Evolutionary conservation across 2,888 invertebrate genomes (phyloP).

Genomic region (Dioctria rufipes): DNA sequence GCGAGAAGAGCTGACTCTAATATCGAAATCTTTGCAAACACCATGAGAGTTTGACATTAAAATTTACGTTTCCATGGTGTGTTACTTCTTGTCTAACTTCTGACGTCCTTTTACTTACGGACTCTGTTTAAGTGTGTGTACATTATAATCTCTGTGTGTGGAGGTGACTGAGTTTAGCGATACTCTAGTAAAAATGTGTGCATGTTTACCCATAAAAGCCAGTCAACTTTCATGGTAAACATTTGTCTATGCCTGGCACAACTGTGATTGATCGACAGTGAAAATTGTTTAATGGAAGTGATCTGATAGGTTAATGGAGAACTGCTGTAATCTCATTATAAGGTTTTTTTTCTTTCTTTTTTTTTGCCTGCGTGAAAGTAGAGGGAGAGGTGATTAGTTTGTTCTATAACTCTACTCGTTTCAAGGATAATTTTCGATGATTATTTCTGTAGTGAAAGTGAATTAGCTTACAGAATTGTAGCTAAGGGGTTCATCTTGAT

Average conservation of each 20-base stretch:
- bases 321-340: not conserved
- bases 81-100: not conserved
- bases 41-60: not conserved
- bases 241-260: not conserved
- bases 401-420: too few species aligned
- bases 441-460: too few species aligned
- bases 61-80: not conserved
- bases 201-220: too few species aligned
- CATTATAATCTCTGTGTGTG: not conserved
- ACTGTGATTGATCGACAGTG: constrained; percentile 13
- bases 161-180: not conserved
- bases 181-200: too few species aligned
- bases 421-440: too few species aligned
- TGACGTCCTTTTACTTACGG: not conserved
- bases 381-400: too few species aligned
- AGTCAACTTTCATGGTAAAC: not conserved
- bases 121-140: too few species aligned
- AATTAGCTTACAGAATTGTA: too few species aligned
- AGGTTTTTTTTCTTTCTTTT: not conserved
- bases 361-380: too few species aligned
- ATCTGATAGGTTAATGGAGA: constrained; percentile 9
- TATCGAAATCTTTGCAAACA: not conserved
- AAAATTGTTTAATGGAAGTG: constrained; percentile 7
- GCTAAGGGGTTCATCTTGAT: too few species aligned
- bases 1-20: not conserved